Evolutionary conservation across 2,113 vertebrate species (phyloP), one percentile per base, ranked within the genome.

Genomic region (Agapornis roseicollis): DNA sequence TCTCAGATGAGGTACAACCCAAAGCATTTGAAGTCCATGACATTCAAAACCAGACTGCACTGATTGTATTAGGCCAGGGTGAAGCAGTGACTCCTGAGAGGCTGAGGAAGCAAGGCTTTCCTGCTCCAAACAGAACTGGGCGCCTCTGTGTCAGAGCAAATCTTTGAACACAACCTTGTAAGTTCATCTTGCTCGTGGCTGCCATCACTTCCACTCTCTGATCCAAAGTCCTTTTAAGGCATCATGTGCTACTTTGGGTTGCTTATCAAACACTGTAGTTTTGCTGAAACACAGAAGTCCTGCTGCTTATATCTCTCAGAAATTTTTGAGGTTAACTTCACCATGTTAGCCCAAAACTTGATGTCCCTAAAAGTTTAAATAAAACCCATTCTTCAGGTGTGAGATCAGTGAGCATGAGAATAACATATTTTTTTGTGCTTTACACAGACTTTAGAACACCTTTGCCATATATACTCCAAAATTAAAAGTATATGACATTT

Each of bases 11-110:
- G 41, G 9, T 52, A 61, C 53, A 28, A n/a, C 39, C 41, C 61
- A 4, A 6, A 2, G 1, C 27, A 49, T 42, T 41, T 13, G 22
- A 33, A 63, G 27, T 6, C 18, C 0, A 0, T 7, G 24, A 28
- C 9, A 2, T 33, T 24, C 56, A 35, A 58, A 58, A 35, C 33
- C 39, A 31, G 65, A 11, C 22, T 92, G 37, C 47, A 17, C 41
- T 31, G 35, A 10, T 27, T 55, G 6, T 50, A 13, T 50, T 2
- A 1, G 20, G 53, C 18, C 23, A n/a, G 37, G 20, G 7, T 24
- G 25, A 80, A 16, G 55, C 29, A 85, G 63, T n/a, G 60, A 49
- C 41, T 73, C 39, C 69, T 16, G 55, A 50, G 24, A 83, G 46
- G 19, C 55, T 35, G 28, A 49, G 37, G 41, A 31, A 84, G 8